These are phyloP conservation scores for Macaca mulatta DNA, from an alignment of 2,113 vertebrate species.

Conservation along the genomic window DNA sequence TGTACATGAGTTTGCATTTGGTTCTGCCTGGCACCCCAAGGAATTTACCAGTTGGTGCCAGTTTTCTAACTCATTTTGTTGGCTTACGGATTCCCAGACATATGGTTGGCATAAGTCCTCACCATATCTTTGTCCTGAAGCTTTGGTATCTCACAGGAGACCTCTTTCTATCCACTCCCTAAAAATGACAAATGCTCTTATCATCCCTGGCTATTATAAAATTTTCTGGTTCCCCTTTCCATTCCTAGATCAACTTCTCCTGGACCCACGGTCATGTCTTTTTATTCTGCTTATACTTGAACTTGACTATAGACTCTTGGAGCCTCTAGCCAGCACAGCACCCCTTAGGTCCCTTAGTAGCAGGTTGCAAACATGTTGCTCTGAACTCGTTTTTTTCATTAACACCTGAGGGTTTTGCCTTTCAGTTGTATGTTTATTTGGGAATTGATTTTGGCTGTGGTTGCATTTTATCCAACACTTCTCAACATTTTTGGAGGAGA, in stretches of 20 bases:
- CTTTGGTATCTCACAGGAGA: background rate
- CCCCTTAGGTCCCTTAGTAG: too few relatives aligned
- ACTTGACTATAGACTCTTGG: background rate
- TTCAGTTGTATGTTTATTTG: background rate
- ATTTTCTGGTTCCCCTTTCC: background rate
- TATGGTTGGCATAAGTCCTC: background rate
- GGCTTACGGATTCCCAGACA: background rate
- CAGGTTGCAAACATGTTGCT: background rate
- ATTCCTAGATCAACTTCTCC: background rate
- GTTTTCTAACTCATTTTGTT: background rate
- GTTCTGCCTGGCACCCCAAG: background rate
- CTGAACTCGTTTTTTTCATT: background rate
- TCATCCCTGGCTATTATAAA: background rate
- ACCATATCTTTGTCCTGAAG: background rate
- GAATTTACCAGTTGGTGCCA: background rate
- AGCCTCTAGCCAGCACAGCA: background rate
- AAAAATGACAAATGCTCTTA: background rate
- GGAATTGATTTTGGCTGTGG: background rate
- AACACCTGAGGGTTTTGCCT: background rate
- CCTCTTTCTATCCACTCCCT: fast-evolving
- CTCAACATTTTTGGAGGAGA: background rate
- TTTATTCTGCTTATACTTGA: background rate
- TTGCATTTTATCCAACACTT: background rate
- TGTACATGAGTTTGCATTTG: background rate
- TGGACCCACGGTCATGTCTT: background rate